A percentile compares a stretch with the other conserved stretches of the same genome.
These are phyloP conservation scores for Trachelipus rathkii DNA, from an alignment of 1,140 invertebrate species.

Conservation along the genomic window DNA sequence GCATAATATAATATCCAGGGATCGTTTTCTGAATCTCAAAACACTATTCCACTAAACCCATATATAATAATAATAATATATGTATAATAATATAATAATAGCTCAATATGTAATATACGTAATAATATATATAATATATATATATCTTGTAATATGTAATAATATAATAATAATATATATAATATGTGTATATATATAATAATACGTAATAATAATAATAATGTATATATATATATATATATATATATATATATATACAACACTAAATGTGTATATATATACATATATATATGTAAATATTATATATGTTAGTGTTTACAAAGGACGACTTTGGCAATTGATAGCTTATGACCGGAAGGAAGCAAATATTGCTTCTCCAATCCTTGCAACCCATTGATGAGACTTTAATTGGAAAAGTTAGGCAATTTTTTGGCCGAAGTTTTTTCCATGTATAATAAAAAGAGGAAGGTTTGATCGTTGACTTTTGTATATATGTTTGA, in stretches of 20 bases:
- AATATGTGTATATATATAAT: not conserved
- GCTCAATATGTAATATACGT: too few relatives aligned
- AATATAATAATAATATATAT: not conserved
- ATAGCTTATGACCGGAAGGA: conserved; percentile 2
- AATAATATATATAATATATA: too few relatives aligned
- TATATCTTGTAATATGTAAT: too few relatives aligned
- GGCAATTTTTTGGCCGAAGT: not conserved
- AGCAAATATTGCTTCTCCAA: not conserved
- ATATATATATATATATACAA: not conserved
- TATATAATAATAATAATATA: too few relatives aligned
- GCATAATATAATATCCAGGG: too few relatives aligned
- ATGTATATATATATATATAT: not conserved
- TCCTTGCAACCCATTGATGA: not conserved
- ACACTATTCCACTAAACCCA: too few relatives aligned
- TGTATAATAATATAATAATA: too few relatives aligned
- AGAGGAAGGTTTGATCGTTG: not conserved
- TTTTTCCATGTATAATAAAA: not conserved
- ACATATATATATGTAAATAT: not conserved
- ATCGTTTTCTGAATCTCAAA: too few relatives aligned
- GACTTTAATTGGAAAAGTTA: conserved; percentile 6
- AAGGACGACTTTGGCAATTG: not conserved
- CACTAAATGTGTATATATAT: not conserved
- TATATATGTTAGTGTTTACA: not conserved
- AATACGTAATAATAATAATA: too few relatives aligned
- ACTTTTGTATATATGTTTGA: too few relatives aligned